Conservation (phyloP, 1,140 invertebrate genomes). For the Belonocnema kinseyi region DNA sequence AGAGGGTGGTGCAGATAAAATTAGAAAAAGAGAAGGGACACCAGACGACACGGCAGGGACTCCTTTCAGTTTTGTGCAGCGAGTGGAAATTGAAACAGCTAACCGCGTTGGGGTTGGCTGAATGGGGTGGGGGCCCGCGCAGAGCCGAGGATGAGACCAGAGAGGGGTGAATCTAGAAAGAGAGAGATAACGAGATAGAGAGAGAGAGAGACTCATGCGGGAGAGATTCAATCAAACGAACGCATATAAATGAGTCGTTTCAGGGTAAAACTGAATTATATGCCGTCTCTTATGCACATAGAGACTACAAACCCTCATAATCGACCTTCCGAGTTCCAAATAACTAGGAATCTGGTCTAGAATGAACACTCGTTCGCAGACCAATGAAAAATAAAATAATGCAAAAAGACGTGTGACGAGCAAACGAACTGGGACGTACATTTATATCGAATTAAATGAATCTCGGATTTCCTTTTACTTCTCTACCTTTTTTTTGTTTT, state of each 20-base stretch:
- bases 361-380: background rate
- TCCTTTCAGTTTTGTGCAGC: slow-evolving; percentile 66
- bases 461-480: too few relatives aligned
- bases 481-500: too few relatives aligned
- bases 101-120: slow-evolving; percentile 67
- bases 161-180: background rate
- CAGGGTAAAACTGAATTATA: slow-evolving; percentile 70
- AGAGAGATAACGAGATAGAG: slow-evolving; percentile 19
- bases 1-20: slow-evolving; percentile 21
- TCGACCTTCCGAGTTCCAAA: background rate
- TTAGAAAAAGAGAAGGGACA: slow-evolving; percentile 34
- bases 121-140: slow-evolving; percentile 40
- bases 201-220: slow-evolving; percentile 41
- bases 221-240: slow-evolving; percentile 71
- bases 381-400: too few relatives aligned
- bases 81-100: slow-evolving; percentile 71
- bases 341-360: background rate
- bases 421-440: too few relatives aligned
- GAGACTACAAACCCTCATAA: background rate
- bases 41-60: slow-evolving; percentile 49
- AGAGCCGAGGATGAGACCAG: slow-evolving; percentile 39
- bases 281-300: slow-evolving; percentile 39
- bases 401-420: too few relatives aligned
- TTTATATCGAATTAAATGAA: too few relatives aligned
- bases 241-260: slow-evolving; percentile 73